A percentile compares a stretch with the other conserved stretches of the same genome.
These are phyloP conservation scores for Ferdinandea cuprea DNA, from an alignment of 2,888 invertebrate genomes.

Conservation along the genomic window DNA sequence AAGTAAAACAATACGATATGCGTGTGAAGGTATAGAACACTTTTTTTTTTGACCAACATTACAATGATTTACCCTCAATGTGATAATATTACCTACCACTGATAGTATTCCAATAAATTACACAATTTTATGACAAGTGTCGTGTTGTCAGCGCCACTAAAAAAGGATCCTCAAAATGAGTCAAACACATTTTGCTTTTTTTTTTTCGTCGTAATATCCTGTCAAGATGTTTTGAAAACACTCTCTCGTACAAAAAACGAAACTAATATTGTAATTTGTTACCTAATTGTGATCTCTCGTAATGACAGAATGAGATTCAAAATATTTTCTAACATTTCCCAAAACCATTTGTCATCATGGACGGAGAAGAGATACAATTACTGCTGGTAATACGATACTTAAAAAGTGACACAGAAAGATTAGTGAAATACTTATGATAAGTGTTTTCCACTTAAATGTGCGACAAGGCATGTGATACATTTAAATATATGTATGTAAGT, in stretches of 20 bases:
- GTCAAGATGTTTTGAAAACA: conserved; percentile 80
- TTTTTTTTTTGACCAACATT: not conserved
- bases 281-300: conserved; percentile 37
- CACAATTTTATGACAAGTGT: conserved; percentile 39
- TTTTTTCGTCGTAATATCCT: conserved; percentile 74
- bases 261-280: conserved; percentile 56
- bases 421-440: conserved; percentile 52
- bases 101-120: conserved; percentile 22
- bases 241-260: not conserved
- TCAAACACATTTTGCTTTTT: not conserved
- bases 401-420: conserved; percentile 62
- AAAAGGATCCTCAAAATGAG: not conserved
- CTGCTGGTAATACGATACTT: conserved; percentile 60
- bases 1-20: not conserved
- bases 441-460: conserved; percentile 58
- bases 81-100: not conserved
- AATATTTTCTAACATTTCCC: conserved; percentile 45
- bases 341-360: conserved; percentile 53
- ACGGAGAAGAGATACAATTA: conserved; percentile 31
- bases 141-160: conserved; percentile 39
- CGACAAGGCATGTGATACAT: conserved; percentile 21
- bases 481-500: conserved; percentile 10
- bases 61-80: not conserved
- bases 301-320: conserved; percentile 33
- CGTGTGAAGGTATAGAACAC: not conserved